Conservation (phyloP, 2,113 vertebrate species). For the Myocastor coypus region DNA sequence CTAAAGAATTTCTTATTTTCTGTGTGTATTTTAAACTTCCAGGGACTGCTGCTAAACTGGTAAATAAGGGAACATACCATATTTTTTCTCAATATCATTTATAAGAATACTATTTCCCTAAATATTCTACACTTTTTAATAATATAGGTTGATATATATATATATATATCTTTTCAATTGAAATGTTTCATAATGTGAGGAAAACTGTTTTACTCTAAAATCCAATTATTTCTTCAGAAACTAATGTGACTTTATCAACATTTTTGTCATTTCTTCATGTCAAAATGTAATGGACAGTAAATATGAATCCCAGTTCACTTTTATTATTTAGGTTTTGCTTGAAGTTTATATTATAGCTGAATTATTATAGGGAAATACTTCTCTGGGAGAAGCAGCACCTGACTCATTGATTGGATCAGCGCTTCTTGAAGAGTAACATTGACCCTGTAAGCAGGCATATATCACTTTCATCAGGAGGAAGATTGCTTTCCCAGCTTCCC, state of each 20-base stretch:
- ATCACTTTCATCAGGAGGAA: neutral
- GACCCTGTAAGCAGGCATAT: neutral
- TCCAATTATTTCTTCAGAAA: neutral
- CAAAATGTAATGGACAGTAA: neutral
- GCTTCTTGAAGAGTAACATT: conserved; percentile 38
- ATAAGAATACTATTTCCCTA: neutral
- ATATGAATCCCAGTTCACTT: neutral
- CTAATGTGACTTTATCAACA: neutral
- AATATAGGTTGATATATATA: no score
- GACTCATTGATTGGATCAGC: neutral
- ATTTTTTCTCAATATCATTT: neutral
- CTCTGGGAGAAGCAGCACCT: accelerated
- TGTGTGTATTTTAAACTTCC: neutral
- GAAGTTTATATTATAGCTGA: neutral
- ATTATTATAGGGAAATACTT: neutral
- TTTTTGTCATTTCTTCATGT: neutral
- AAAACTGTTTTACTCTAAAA: neutral
- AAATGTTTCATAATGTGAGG: neutral
- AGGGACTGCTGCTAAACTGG: neutral
- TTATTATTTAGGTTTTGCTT: neutral
- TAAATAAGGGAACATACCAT: neutral
- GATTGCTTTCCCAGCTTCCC: conserved; percentile 6
- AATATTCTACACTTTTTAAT: neutral
- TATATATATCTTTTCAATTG: neutral
- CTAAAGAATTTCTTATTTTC: neutral